Conservation (phyloP, 2,797 vertebrate species). For the Myotis findleyi region DNA sequence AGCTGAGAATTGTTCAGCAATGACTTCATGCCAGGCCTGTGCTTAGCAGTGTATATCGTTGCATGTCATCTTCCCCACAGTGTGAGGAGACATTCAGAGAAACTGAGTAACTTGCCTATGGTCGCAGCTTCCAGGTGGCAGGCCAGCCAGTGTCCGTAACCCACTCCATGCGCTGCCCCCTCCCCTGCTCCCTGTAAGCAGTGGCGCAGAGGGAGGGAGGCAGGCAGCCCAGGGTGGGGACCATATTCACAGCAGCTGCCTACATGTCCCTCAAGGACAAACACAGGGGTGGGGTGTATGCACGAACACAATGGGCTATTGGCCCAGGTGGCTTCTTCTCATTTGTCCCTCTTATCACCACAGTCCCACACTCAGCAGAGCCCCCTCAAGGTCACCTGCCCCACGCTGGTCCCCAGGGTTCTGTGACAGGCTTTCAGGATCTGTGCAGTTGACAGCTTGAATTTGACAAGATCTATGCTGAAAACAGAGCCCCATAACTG, state of each 20-base stretch:
- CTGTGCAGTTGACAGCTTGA: slow-evolving; percentile 82
- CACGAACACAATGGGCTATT: background rate
- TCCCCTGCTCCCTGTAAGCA: background rate
- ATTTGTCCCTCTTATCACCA: slow-evolving; percentile 81
- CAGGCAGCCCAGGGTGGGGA: background rate
- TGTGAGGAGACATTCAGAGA: slow-evolving; percentile 42
- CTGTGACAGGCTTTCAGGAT: slow-evolving; percentile 74
- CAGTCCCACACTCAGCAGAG: slow-evolving; percentile 75
- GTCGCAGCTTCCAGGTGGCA: background rate
- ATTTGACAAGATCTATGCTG: slow-evolving; percentile 84
- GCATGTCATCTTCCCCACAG: background rate
- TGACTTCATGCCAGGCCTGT: background rate
- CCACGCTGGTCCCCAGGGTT: slow-evolving; percentile 69
- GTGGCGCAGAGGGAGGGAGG: background rate
- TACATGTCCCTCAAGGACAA: background rate
- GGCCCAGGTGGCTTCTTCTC: slow-evolving; percentile 73
- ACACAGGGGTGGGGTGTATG: background rate
- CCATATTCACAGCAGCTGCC: slow-evolving; percentile 8
- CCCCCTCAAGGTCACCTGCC: slow-evolving; percentile 71
- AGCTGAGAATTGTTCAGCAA: background rate
- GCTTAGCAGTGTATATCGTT: background rate
- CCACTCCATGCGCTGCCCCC: accelerated
- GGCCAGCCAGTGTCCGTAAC: background rate
- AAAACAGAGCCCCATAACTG: slow-evolving; percentile 73
- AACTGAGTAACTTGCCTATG: background rate